Base-by-base conservation (phyloP, 2,888 invertebrate genomes). In the Acleris emargana region DNA sequence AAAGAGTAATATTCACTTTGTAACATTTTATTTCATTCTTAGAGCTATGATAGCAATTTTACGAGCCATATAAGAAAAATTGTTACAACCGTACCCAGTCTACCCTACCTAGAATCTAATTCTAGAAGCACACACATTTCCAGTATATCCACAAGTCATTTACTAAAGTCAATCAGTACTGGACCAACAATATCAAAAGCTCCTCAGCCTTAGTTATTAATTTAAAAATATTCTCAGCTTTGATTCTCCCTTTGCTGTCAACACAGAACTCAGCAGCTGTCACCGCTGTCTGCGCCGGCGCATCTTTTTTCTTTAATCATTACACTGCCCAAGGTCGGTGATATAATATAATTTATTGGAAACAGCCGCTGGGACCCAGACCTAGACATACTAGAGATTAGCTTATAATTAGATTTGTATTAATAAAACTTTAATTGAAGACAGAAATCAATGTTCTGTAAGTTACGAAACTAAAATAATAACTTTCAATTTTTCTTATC, bases 291-390 rank as follows among this genome's bases (percentile, higher is more conserved):
- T 43, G 49, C 49, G 58, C 58, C 18, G 18, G 32, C 49, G 32
- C 49, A 28, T 25, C 49, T 49, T 49, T 58, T 49, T 53, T 13
- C 16, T 51, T 25, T 16, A 59, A 59, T 59, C 50, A 59, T 51
- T 32, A n/a, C 4, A 18, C 32, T 20, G 5, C 38, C 5, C 58
- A 59, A 59, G 58, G 58, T 51, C 42, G 49, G 32, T 32, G 58
- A 49, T 49, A 58, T 38, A 58, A 32, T 59, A 59, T 59, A 59
- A 60, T 60, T 60, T 60, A 60, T 53, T 6, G 52, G 50, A 25
- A 59, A 43, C 59, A 59, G 59, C 59, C 32, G 58, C 16, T 9
- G 18, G 20, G 18, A 42, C 58, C 58, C 42, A 53, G 61, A 53
- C 53, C 61, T 53, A 61, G 53, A 53, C 52, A 52, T 52, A 52